Percentiles rank a stretch among this genome's conserved stretches.
Evolutionary conservation across 2,797 vertebrate genomes (phyloP).

Genomic region (Danio tinwini): DNA sequence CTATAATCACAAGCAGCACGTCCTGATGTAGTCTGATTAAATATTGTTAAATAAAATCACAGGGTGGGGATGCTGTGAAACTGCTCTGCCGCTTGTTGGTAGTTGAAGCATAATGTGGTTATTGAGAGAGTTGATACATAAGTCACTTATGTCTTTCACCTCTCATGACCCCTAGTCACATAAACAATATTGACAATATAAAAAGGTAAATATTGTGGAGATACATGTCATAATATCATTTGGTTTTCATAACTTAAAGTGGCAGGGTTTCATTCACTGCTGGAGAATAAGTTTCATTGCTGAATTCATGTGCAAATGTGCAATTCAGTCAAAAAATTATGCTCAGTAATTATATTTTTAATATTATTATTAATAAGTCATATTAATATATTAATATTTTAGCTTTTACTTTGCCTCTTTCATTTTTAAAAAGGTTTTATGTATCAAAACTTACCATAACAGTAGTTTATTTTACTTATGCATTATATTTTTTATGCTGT

Average conservation of each 20-base stretch:
- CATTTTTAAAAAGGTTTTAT: too few species aligned
- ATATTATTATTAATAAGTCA: too few species aligned
- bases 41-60: slow-evolving; percentile 53
- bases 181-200: neutral
- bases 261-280: neutral
- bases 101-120: slow-evolving; percentile 43
- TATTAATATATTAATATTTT: too few species aligned
- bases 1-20: slow-evolving; percentile 46
- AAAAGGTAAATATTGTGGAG: slow-evolving; percentile 1
- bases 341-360: too few species aligned
- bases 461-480: too few species aligned
- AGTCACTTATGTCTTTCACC: slow-evolving; percentile 1
- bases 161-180: slow-evolving; percentile 1
- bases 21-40: slow-evolving; percentile 48
- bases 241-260: neutral
- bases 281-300: neutral
- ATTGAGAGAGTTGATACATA: slow-evolving; percentile 42
- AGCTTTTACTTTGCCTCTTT: too few species aligned
- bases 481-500: too few species aligned
- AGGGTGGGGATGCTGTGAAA: slow-evolving; percentile 40
- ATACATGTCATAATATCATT: neutral
- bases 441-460: too few species aligned
- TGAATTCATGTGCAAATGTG: neutral
- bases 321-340: too few species aligned
- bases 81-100: slow-evolving; percentile 78